Percentiles rank a stretch among this genome's conserved stretches.
phyloP scores from a whole-genome alignment of 2,888 invertebrate species.

The Tolmerus cingulatus region DNA sequence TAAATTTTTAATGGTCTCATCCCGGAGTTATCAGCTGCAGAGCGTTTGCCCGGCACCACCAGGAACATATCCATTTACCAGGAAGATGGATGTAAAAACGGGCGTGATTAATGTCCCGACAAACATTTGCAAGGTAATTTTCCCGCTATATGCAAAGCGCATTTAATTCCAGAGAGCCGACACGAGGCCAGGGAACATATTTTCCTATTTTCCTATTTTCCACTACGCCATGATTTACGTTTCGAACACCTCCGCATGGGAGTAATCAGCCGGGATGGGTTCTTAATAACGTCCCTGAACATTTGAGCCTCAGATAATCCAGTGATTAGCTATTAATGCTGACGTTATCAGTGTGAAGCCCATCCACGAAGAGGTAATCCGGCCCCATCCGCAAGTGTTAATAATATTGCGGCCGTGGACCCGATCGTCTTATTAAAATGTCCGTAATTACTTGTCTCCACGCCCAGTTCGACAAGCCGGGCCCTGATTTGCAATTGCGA shows the following conservation, averaged over 20 bases:
- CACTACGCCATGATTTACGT: not conserved
- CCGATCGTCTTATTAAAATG: constrained; percentile 19
- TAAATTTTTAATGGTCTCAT: not conserved
- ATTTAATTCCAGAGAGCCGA: not conserved
- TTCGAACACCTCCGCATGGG: not conserved
- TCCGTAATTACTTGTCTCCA: constrained; percentile 36
- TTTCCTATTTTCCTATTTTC: not conserved
- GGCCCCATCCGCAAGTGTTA: constrained; percentile 15
- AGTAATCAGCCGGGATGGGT: not conserved
- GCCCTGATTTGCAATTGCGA: constrained; percentile 30
- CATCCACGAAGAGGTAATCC: constrained; percentile 23
- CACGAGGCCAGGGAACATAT: not conserved
- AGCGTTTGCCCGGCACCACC: not conserved
- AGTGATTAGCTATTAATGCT: constrained; percentile 16
- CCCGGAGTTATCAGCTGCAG: not conserved
- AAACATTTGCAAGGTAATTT: constrained; percentile 35
- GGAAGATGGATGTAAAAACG: not conserved
- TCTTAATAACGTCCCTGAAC: not conserved
- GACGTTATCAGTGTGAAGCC: constrained; percentile 13
- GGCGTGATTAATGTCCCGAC: constrained; percentile 36
- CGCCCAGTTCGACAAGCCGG: constrained; percentile 29
- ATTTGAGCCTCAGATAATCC: constrained; percentile 16
- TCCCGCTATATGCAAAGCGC: constrained; percentile 30
- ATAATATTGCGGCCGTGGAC: constrained; percentile 4
- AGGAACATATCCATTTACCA: constrained; percentile 7